Percentiles rank a stretch among this genome's conserved stretches.
Conservation (phyloP, 1,140 invertebrate genomes). For the Drosophila arizonae region DNA sequence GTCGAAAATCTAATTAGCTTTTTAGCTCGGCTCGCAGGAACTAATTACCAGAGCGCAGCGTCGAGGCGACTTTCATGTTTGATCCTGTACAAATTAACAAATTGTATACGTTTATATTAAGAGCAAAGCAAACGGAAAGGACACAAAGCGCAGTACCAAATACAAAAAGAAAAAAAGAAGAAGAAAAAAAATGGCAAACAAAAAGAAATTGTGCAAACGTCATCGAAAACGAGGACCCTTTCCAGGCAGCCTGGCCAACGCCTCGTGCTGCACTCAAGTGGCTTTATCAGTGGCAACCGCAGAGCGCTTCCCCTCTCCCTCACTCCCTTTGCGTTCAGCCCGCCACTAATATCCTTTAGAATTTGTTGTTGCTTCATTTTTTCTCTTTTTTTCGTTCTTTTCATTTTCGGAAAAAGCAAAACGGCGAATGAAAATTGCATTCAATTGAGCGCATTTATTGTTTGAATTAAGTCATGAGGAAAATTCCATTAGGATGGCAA, state of each 20-base stretch:
- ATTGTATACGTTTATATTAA: conserved; percentile 81
- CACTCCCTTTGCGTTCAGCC: conserved; percentile 16
- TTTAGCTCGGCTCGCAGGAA: conserved; percentile 55
- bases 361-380: conserved; percentile 16
- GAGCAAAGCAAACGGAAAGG: conserved; percentile 75
- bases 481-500: conserved; percentile 77
- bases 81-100: conserved; percentile 80
- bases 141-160: conserved; percentile 53
- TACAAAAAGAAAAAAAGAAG: conserved; percentile 33
- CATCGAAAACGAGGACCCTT: conserved; percentile 60
- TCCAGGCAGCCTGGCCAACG: conserved; percentile 18
- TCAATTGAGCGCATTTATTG: conserved; percentile 81
- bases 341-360: conserved; percentile 67
- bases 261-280: conserved; percentile 77
- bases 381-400: conserved; percentile 12
- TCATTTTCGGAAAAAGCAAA: conserved; percentile 66
- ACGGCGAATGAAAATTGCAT: conserved; percentile 77
- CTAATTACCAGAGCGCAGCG: conserved; percentile 58
- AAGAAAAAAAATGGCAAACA: conserved; percentile 1
- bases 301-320: conserved; percentile 32
- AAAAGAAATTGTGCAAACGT: conserved; percentile 75
- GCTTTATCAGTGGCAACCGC: conserved; percentile 75
- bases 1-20: conserved; percentile 73
- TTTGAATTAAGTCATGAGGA: conserved; percentile 80
- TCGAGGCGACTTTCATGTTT: conserved; percentile 63